A percentile compares a stretch with the other conserved stretches of the same genome.
These are phyloP conservation scores for Epirrita christyi DNA, from an alignment of 2,888 invertebrate genomes.

Conservation along the genomic window DNA sequence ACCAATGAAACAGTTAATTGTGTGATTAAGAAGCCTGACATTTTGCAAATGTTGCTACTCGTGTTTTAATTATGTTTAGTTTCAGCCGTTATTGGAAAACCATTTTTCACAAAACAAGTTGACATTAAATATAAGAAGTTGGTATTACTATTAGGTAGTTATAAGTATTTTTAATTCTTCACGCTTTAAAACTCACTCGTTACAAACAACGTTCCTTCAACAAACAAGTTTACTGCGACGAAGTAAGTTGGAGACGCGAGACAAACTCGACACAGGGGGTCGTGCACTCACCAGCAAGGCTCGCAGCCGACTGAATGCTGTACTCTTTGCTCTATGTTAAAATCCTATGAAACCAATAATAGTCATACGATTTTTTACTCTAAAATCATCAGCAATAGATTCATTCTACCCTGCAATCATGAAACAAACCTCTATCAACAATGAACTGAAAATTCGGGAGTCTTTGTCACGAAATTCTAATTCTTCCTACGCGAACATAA, in stretches of 20 bases:
- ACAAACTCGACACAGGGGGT: constrained; percentile 43
- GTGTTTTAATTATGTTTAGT: neutral
- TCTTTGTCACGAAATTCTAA: constrained; percentile 75
- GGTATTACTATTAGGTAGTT: no score
- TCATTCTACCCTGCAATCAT: constrained; percentile 40
- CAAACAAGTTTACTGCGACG: constrained; percentile 51
- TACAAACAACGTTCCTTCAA: constrained; percentile 17
- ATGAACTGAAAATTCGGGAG: constrained; percentile 59
- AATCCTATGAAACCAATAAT: constrained; percentile 50
- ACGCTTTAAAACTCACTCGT: constrained; percentile 30
- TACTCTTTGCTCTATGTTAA: constrained; percentile 58
- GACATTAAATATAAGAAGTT: neutral
- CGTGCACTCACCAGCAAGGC: constrained; percentile 64
- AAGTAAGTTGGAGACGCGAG: constrained; percentile 70
- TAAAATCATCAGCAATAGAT: constrained; percentile 45
- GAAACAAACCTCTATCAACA: constrained; percentile 37
- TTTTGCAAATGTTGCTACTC: neutral
- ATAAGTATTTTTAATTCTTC: constrained; percentile 4
- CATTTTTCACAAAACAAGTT: neutral
- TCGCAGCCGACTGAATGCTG: constrained; percentile 74
- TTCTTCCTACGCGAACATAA: constrained; percentile 77
- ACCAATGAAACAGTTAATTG: no score
- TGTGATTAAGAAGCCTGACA: no score
- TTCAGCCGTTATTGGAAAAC: neutral
- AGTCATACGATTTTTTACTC: constrained; percentile 50